Evolutionary conservation across 1,140 invertebrate genomes (phyloP), one percentile per base, ranked within the genome.

Genomic region (Dufourea novaeangliae): DNA sequence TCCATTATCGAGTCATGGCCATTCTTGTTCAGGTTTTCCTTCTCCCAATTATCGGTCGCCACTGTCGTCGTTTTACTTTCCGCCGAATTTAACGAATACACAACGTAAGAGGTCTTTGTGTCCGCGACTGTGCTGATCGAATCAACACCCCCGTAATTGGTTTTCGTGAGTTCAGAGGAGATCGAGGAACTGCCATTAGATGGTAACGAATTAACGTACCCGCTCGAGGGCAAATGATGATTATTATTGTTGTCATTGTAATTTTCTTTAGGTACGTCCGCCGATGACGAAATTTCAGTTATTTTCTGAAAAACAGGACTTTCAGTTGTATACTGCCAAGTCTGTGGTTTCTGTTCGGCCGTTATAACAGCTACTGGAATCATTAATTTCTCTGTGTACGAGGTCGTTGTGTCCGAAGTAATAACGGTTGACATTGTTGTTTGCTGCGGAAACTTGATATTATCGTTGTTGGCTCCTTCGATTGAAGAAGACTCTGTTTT

Each of bases 291-390:
- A 2, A 41, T 34, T 22, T 39, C 29, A 2, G 64, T 76, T 1
- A 29, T 25, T 17, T 69, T 76, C 0, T 76, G 54, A 1, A 69
- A 61, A 39, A 46, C 10, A 7, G 29, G 20, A 39, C 41, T 62
- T 11, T 44, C 32, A 37, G 56, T 70, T 4, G 54, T 59, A 4
- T 20, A 22, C 5, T 46, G 67, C 0, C 8, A 29, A 1, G 11
- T 20, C 14, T 52, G 57, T 6, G 17, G 22, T 12, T 78, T 73
- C n/a, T 88, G 79, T 62, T 92, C 89, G 1, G 78, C 50, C 20
- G 89, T 90, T 41, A 91, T 91, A 1, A 92, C 87, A 1, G 91
- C 87, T 14, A 92, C 90, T 32, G 89, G 90, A 54, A 92, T 89
- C 90, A 91, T 92, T 7, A 91, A 87, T 68, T 89, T 91, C 62